Conservation (phyloP, 2,113 vertebrate genomes). For the Hyperoodon ampullatus region DNA sequence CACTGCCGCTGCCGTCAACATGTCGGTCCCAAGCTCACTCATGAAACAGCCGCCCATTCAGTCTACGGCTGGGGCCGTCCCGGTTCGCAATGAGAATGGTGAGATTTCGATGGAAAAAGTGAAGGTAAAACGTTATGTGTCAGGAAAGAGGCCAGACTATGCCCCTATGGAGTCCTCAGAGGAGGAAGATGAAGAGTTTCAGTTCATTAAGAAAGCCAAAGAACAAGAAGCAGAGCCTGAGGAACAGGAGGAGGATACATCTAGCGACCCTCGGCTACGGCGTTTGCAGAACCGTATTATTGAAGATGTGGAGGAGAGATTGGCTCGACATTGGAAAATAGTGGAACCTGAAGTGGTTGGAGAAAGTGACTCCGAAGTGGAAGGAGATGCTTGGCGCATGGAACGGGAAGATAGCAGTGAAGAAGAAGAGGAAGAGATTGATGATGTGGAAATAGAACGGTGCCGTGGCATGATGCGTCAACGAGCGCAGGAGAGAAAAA, state of each 20-base stretch:
- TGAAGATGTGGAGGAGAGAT: no score
- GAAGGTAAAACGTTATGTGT: constrained; percentile 98
- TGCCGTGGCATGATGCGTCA: constrained; percentile 95
- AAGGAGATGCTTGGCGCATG: constrained; percentile 95
- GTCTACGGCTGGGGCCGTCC: constrained; percentile 98
- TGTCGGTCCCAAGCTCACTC: constrained; percentile 93
- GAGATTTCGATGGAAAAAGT: constrained; percentile 99
- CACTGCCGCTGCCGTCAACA: constrained; percentile 70
- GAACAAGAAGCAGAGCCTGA: constrained; percentile 94
- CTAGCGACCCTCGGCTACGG: no score
- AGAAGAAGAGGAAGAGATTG: constrained; percentile 95
- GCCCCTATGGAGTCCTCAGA: constrained; percentile 99
- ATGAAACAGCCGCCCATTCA: constrained; percentile 98
- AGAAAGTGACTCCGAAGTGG: constrained; percentile 96
- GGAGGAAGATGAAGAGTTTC: constrained; percentile 94
- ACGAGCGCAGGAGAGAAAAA: constrained; percentile 93
- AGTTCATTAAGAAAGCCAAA: constrained; percentile 97
- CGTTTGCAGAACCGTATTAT: no score
- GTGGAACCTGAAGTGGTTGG: constrained; percentile 96
- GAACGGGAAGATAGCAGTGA: constrained; percentile 96
- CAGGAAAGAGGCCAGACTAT: constrained; percentile 97
- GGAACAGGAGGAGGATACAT: constrained; percentile 92
- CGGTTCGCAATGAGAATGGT: constrained; percentile 97
- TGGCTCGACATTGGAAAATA: constrained; percentile 96
- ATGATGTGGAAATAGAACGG: constrained; percentile 98